A percentile compares a stretch with the other conserved stretches of the same genome.
phyloP scores from a whole-genome alignment of 2,888 invertebrate genomes.

The Coleophora deauratella region DNA sequence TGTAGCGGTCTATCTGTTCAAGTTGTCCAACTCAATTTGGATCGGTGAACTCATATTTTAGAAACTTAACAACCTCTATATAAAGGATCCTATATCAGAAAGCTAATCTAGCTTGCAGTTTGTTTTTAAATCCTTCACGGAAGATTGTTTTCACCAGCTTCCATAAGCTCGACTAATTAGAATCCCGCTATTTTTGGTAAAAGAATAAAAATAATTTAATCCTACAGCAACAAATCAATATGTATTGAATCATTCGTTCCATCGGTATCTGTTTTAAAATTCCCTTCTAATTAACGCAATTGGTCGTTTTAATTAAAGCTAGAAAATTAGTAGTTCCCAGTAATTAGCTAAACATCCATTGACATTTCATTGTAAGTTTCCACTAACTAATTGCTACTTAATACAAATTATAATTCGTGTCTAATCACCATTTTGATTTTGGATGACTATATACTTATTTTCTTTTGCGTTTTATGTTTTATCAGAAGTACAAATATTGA shows the following conservation, averaged over 20 bases:
- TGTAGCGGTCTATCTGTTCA: slow-evolving; percentile 69
- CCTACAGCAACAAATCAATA: too few relatives aligned
- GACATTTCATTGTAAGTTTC: slow-evolving; percentile 40
- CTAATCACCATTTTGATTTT: slow-evolving; percentile 32
- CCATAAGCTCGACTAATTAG: slow-evolving; percentile 23
- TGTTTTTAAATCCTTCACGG: too few relatives aligned
- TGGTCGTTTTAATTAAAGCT: slow-evolving; percentile 33
- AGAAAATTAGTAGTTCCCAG: slow-evolving; percentile 30
- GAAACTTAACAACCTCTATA: slow-evolving; percentile 28
- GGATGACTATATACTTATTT: too few relatives aligned
- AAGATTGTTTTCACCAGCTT: neutral
- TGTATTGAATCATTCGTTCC: slow-evolving; percentile 5
- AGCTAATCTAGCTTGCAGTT: slow-evolving; percentile 19
- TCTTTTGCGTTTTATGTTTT: too few relatives aligned
- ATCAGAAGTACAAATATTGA: too few relatives aligned
- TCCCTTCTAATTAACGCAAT: slow-evolving; percentile 27
- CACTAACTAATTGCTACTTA: slow-evolving; percentile 36
- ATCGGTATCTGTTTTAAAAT: slow-evolving; percentile 10
- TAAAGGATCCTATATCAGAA: neutral
- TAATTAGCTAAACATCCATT: slow-evolving; percentile 42
- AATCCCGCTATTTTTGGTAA: slow-evolving; percentile 16
- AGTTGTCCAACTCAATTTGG: slow-evolving; percentile 67
- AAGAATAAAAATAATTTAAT: too few relatives aligned
- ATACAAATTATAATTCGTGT: slow-evolving; percentile 35
- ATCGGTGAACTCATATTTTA: slow-evolving; percentile 43